phyloP scores from a whole-genome alignment of 2,797 vertebrate species.

The Emys orbicularis region DNA sequence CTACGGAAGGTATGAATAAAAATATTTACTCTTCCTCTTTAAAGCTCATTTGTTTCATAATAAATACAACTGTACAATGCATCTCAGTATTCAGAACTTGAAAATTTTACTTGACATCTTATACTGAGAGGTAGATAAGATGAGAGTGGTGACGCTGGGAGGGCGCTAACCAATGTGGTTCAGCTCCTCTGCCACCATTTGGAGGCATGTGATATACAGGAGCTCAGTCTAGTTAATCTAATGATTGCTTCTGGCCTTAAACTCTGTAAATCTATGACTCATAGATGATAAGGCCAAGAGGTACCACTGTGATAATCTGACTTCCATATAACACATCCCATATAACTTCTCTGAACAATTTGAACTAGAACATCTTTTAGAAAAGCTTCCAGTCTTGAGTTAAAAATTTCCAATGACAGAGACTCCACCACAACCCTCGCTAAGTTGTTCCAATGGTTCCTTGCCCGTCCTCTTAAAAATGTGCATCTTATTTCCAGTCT shows the following conservation, averaged over 20 bases:
- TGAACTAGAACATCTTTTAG: neutral
- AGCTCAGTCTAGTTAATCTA: neutral
- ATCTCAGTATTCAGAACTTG: neutral
- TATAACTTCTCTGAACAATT: neutral
- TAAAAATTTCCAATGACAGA: neutral
- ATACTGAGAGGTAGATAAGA: neutral
- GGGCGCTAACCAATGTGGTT: neutral
- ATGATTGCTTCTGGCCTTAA: neutral
- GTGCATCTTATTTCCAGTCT: neutral
- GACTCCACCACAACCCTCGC: neutral
- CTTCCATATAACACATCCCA: neutral
- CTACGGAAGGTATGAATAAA: conserved; percentile 64
- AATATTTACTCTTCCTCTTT: neutral
- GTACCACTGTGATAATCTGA: neutral
- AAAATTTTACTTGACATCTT: neutral
- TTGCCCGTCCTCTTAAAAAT: neutral
- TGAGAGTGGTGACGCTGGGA: rapidly evolving
- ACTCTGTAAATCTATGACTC: neutral
- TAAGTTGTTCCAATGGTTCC: neutral
- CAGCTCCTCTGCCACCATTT: neutral
- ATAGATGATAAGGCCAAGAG: neutral
- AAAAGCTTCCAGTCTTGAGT: neutral
- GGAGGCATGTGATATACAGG: neutral
- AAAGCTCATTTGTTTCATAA: neutral
- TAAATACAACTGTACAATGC: rapidly evolving